phyloP scores from a whole-genome alignment of 2,888 invertebrate species.

The Platycheirus rosarum region DNA sequence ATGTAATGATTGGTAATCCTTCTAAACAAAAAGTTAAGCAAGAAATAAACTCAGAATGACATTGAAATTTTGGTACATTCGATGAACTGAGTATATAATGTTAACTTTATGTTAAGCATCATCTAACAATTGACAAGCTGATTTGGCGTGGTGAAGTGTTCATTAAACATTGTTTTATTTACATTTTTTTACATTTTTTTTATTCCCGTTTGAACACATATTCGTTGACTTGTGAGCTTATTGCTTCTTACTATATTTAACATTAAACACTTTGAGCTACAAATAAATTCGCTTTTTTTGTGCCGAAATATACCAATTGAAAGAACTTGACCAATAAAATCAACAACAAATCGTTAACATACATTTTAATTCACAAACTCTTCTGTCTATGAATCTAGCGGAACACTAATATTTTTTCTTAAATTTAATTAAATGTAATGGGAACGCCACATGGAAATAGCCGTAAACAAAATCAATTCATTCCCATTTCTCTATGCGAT shows the following conservation, averaged over 20 bases:
- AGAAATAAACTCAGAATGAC: conserved; percentile 15
- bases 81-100: conserved; percentile 1
- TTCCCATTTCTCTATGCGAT: background rate
- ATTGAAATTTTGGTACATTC: background rate
- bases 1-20: conserved; percentile 1
- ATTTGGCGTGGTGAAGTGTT: too few species aligned
- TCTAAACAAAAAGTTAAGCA: background rate
- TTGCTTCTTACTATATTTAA: too few species aligned
- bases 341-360: conserved; percentile 23
- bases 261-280: too few species aligned
- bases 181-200: too few species aligned
- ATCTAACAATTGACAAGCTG: background rate
- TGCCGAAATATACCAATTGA: too few species aligned
- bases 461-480: conserved; percentile 28
- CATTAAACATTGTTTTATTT: too few species aligned
- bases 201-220: too few species aligned
- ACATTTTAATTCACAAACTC: conserved; percentile 23
- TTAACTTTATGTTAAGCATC: background rate
- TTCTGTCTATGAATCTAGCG: conserved; percentile 31
- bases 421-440: conserved; percentile 50
- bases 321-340: too few species aligned
- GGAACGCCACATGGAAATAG: conserved; percentile 33
- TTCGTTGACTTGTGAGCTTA: too few species aligned
- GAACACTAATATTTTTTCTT: conserved; percentile 34
- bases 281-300: too few species aligned